Conservation (phyloP, 2,888 invertebrate species). For the Encarsia formosa region DNA sequence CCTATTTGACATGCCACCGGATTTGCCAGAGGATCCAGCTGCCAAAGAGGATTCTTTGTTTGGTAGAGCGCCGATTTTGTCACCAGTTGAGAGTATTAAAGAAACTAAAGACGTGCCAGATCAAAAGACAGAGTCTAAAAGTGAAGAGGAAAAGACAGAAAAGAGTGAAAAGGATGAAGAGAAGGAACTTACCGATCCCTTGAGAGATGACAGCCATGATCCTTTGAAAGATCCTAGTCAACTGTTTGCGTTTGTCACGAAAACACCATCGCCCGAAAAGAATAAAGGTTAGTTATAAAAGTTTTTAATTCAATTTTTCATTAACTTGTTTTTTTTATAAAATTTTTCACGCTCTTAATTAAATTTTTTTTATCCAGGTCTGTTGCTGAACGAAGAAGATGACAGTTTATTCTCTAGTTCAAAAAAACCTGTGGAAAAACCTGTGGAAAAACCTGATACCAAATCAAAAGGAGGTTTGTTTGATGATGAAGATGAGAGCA, state of each 20-base stretch:
- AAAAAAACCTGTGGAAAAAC: constrained; percentile 25
- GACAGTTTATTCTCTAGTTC: constrained; percentile 42
- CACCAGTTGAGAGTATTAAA: constrained; percentile 35
- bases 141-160: not conserved
- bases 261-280: constrained; percentile 48
- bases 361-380: constrained; percentile 6
- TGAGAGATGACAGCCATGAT: constrained; percentile 42
- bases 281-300: constrained; percentile 32
- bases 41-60: constrained; percentile 46
- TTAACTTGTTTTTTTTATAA: not conserved
- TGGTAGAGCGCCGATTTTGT: constrained; percentile 46
- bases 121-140: not conserved
- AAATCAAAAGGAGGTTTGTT: constrained; percentile 33
- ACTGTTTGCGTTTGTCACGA: constrained; percentile 48
- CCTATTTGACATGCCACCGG: constrained; percentile 50
- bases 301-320: not conserved
- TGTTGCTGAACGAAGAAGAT: constrained; percentile 37
- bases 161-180: constrained; percentile 3
- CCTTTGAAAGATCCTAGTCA: constrained; percentile 47
- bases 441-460: constrained; percentile 6
- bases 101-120: constrained; percentile 5
- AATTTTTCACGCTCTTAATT: not conserved
- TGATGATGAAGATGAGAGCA: constrained; percentile 36
- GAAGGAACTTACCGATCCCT: constrained; percentile 35
- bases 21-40: constrained; percentile 46